A percentile compares a stretch with the other conserved stretches of the same genome.
Conservation (phyloP, 1,140 invertebrate species). For the Argopecten irradians region DNA sequence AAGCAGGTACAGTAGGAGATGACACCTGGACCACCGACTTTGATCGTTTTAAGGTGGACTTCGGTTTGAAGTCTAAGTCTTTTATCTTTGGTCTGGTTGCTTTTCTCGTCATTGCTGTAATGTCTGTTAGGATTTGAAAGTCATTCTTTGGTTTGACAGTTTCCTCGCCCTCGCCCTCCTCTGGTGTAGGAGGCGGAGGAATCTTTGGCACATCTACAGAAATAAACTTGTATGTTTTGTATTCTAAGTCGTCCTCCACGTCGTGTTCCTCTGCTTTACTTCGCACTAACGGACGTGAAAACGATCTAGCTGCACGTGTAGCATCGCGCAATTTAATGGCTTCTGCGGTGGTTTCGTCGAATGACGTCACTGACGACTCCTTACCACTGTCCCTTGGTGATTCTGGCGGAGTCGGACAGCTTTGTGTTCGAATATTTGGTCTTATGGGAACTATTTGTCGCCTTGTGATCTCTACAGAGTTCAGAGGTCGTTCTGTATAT, state of each 20-base stretch:
- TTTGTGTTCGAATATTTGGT: not conserved
- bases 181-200: not conserved
- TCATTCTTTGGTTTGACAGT: slow-evolving; percentile 3
- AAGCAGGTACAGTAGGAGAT: not conserved
- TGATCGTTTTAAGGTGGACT: not conserved
- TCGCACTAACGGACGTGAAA: not conserved
- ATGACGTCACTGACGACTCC: not conserved
- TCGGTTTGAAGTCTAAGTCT: slow-evolving; percentile 29
- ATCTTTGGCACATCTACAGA: not conserved
- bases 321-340: not conserved
- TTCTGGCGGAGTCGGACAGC: not conserved
- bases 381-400: not conserved
- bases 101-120: slow-evolving; percentile 40
- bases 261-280: not conserved
- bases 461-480: not conserved
- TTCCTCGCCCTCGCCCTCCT: not conserved
- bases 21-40: not conserved
- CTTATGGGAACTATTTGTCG: not conserved
- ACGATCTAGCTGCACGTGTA: not conserved
- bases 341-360: not conserved
- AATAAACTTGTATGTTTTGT: not conserved
- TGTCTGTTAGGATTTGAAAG: slow-evolving; percentile 24
- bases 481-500: not conserved
- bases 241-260: not conserved
- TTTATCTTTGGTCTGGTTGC: slow-evolving; percentile 48